These are phyloP conservation scores for Drosophila kanekoi DNA, from an alignment of 2,888 invertebrate species.

Conservation along the genomic window DNA sequence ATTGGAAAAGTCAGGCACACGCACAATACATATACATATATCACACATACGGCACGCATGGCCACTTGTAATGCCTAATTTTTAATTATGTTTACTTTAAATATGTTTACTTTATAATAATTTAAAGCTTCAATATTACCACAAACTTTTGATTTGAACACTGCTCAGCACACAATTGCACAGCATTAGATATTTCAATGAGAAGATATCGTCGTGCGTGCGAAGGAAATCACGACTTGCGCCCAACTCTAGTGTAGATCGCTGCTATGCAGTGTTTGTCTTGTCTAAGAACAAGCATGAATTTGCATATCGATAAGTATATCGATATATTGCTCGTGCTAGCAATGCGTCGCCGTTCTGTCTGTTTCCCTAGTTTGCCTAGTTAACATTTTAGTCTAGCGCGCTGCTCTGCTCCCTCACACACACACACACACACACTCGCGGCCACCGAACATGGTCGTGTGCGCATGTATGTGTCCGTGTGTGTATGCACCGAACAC, in stretches of 20 bases:
- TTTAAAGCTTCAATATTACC: no score
- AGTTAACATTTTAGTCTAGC: slow-evolving; percentile 25
- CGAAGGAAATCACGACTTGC: background rate
- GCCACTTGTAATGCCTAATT: no score
- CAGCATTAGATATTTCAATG: no score
- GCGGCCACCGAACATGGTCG: background rate
- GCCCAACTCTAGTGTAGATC: slow-evolving; percentile 12
- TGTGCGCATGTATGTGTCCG: slow-evolving; percentile 2
- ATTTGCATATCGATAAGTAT: slow-evolving; percentile 11
- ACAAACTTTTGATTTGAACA: no score
- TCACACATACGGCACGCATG: background rate
- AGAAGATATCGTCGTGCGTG: background rate
- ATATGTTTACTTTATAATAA: no score
- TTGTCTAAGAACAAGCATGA: background rate
- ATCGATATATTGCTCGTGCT: slow-evolving; percentile 12
- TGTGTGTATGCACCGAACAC: slow-evolving; percentile 42
- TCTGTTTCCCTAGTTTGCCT: slow-evolving; percentile 1
- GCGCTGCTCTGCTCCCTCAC: slow-evolving; percentile 33
- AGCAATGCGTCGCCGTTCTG: slow-evolving; percentile 22
- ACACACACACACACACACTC: slow-evolving; percentile 11
- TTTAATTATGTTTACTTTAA: no score
- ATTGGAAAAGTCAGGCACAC: background rate
- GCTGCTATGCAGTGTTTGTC: slow-evolving; percentile 2
- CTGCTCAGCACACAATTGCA: no score
- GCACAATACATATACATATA: background rate